Evolutionary conservation across 2,797 vertebrate species (phyloP), one percentile per base, ranked within the genome.

Genomic region (Halcyon chelicuti): DNA sequence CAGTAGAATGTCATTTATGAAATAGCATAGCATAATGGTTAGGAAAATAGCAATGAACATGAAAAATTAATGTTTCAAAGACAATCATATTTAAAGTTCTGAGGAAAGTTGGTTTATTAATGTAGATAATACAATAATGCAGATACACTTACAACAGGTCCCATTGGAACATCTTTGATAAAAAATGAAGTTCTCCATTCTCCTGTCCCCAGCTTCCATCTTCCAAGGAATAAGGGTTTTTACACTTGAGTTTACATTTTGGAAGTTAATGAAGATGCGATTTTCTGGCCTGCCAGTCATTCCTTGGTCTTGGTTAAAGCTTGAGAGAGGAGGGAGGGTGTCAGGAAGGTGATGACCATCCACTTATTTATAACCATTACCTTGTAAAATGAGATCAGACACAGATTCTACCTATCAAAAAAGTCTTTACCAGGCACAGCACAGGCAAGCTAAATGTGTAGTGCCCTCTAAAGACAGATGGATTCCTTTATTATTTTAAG

Each of bases 341-440:
- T 9, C 3, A 1, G 18, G 31, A 62, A 57, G 14, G 22, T 40
- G 44, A 2, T 19, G 20, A 47, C 47, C 40, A 58, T 65, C 54
- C 39, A 4, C 23, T 63, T 65, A 46, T 25, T 58, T 46, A 12
- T 28, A 87, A 51, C 44, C 46, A 13, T 79, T 74, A 6, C 18
- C 33, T 60, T 33, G 18, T 68, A 28, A 76, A 26, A 13, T n/a
- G 15, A 57, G 51, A 57, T 71, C 25, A 33, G 37, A 18, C 14
- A 8, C 0, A 0, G 8, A 22, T 67, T 63, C 46, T 65, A 33
- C 37, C 31, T 21, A 2, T n/a, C 21, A 42, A 29, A 86, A 52
- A 60, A 9, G 0, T 14, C 18, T 42, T 79, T 58, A 39, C 23
- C 31, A 44, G 35, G n/a, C 18, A 19, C 7, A 72, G 11, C 33